Evolutionary conservation across 2,888 invertebrate genomes (phyloP), one percentile per base, ranked within the genome.

Genomic region (Aleiodes leptofemur): DNA sequence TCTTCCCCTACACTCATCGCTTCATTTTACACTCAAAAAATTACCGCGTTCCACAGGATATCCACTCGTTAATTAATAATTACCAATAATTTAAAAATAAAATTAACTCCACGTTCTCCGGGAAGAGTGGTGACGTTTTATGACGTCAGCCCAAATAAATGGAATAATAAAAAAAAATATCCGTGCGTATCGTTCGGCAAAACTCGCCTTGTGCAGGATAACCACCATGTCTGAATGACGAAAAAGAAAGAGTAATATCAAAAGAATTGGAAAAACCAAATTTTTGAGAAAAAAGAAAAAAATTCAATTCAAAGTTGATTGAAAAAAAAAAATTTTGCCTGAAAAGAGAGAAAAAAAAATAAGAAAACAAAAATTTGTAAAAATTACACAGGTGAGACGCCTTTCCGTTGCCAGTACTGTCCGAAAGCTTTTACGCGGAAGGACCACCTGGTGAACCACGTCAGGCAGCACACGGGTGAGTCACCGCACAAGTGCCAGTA

Each of bases 351-450:
- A n/a, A n/a, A n/a, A 53, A 16, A 72, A 16, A 38, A 48, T 53
- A 34, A 50, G 29, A 50, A 23, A 53, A 64, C 4, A 70, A 76
- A 76, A 77, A 72, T 66, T 72, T 75, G 66, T 78, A 70, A 61
- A 72, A 77, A 81, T 78, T 77, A 77, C 80, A 86, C 88, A 85
- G 90, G 94, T 61, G 93, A 94, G 85, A 94, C 94, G 48, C 94
- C 94, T 59, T 94, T 94, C 91, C 93, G 95, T 88, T 96, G 96
- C 89, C 95, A 94, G 85, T 95, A 94, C 90, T 96, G 96, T 89
- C 95, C 96, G 76, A 96, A 96, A 90, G 95, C 95, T 61, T 96
- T 96, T 90, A 96, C 96, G 7, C 92, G 96, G 85, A 96, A 96
- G 90, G 96, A 96, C 88, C 96, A 96, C 88, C 91, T 96, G 86